phyloP scores from a whole-genome alignment of 1,140 invertebrate species.

The Brachionus asplanchnoidis region DNA sequence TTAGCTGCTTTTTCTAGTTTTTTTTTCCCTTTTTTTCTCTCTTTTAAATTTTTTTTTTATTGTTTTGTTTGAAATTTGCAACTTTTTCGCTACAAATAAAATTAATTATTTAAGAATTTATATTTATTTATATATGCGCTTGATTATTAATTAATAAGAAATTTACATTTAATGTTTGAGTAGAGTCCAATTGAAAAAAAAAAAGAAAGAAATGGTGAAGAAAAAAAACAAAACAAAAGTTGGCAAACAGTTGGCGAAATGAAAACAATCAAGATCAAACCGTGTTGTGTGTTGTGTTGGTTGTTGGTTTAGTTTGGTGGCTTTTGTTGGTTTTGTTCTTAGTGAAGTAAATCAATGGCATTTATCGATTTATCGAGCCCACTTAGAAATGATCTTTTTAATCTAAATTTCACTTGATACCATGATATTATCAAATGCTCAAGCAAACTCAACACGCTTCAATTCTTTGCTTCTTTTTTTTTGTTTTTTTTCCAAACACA shows the following conservation, averaged over 20 bases:
- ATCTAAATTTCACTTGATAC: neutral
- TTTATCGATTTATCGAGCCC: neutral
- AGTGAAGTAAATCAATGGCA: neutral
- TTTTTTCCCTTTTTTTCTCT: too few species aligned
- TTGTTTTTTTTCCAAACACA: neutral
- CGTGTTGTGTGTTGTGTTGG: neutral
- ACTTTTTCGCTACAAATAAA: constrained; percentile 6
- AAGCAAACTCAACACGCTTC: constrained; percentile 9
- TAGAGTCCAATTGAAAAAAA: neutral
- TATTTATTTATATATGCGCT: neutral
- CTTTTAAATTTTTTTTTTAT: neutral
- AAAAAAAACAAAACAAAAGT: neutral
- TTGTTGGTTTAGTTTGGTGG: too few species aligned
- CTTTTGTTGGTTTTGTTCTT: neutral
- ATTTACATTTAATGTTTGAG: neutral
- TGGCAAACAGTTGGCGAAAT: neutral
- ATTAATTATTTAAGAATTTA: neutral
- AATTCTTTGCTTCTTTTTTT: neutral
- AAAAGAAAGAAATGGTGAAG: neutral
- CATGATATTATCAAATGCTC: neutral
- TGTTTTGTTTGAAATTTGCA: constrained; percentile 1
- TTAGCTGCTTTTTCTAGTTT: neutral
- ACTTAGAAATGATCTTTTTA: constrained; percentile 18
- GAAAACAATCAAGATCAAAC: neutral
- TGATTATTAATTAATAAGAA: neutral